phyloP scores from a whole-genome alignment of 2,113 vertebrate genomes.

The Misgurnus anguillicaudatus region DNA sequence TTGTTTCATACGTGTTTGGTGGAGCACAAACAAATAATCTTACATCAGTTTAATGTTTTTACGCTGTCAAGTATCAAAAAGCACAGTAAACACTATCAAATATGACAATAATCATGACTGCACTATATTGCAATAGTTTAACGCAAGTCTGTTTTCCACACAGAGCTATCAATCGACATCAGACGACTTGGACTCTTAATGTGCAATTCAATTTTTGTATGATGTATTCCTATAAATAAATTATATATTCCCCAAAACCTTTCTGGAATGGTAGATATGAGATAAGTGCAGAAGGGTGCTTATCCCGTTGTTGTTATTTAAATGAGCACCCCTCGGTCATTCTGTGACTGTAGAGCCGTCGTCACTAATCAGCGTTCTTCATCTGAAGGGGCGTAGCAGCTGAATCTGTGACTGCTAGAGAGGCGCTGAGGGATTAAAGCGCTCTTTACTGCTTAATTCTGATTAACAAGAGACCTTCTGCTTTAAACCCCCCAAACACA shows the following conservation, averaged over 20 bases:
- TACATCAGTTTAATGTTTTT: too few relatives aligned
- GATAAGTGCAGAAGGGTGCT: slow-evolving; percentile 73
- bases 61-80: too few relatives aligned
- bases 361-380: slow-evolving; percentile 67
- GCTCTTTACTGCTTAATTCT: slow-evolving; percentile 66
- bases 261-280: slow-evolving; percentile 57
- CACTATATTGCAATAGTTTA: too few relatives aligned
- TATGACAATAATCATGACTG: too few relatives aligned
- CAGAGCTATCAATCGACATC: too few relatives aligned
- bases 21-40: too few relatives aligned
- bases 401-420: slow-evolving; percentile 58
- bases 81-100: too few relatives aligned
- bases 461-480: slow-evolving; percentile 73
- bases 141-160: too few relatives aligned
- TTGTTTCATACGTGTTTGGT: too few relatives aligned
- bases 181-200: too few relatives aligned
- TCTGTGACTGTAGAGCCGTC: slow-evolving; percentile 62
- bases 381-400: slow-evolving; percentile 61
- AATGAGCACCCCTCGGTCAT: slow-evolving; percentile 65
- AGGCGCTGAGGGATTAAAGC: slow-evolving; percentile 69
- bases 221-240: too few relatives aligned
- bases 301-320: slow-evolving; percentile 75
- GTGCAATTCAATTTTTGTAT: too few relatives aligned
- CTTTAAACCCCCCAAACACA: slow-evolving; percentile 58
- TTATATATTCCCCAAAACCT: background rate